Evolutionary conservation across 2,797 vertebrate genomes (phyloP).

Genomic region (Rhabdomys pumilio): DNA sequence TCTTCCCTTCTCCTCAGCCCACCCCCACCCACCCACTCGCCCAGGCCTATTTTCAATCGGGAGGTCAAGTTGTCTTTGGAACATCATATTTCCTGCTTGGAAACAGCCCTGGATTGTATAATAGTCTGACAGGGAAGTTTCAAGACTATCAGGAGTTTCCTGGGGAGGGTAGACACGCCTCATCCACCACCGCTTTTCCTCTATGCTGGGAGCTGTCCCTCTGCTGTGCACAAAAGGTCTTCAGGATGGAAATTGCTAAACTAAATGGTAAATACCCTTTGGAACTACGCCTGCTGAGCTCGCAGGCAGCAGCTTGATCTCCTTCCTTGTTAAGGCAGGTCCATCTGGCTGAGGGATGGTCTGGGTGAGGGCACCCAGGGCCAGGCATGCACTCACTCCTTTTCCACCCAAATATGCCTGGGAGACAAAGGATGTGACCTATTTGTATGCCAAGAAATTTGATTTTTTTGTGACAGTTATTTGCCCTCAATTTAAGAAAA

Average conservation of each 20-base stretch:
- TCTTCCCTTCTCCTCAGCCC: background rate
- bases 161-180: slow-evolving; percentile 1
- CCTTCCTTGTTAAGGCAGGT: slow-evolving; percentile 69
- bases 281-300: slow-evolving; percentile 28
- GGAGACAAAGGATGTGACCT: slow-evolving; percentile 41
- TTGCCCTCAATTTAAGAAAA: slow-evolving; percentile 77
- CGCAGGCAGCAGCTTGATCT: background rate
- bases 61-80: slow-evolving; percentile 88
- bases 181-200: slow-evolving; percentile 64
- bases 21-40: slow-evolving; percentile 17
- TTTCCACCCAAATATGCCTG: slow-evolving; percentile 36
- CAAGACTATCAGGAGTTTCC: slow-evolving; percentile 78
- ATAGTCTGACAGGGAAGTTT: slow-evolving; percentile 81
- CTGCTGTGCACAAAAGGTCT: slow-evolving; percentile 64
- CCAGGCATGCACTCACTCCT: slow-evolving; percentile 57
- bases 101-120: slow-evolving; percentile 77
- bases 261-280: slow-evolving; percentile 66
- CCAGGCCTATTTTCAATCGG: slow-evolving; percentile 82
- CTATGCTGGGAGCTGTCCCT: slow-evolving; percentile 43
- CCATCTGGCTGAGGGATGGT: background rate
- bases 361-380: slow-evolving; percentile 39
- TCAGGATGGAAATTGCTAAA: slow-evolving; percentile 65
- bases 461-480: slow-evolving; percentile 78
- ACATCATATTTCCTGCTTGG: slow-evolving; percentile 88
- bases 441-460: slow-evolving; percentile 72